Conservation (phyloP, 2,888 invertebrate species). For the Limnephilus auricula region DNA sequence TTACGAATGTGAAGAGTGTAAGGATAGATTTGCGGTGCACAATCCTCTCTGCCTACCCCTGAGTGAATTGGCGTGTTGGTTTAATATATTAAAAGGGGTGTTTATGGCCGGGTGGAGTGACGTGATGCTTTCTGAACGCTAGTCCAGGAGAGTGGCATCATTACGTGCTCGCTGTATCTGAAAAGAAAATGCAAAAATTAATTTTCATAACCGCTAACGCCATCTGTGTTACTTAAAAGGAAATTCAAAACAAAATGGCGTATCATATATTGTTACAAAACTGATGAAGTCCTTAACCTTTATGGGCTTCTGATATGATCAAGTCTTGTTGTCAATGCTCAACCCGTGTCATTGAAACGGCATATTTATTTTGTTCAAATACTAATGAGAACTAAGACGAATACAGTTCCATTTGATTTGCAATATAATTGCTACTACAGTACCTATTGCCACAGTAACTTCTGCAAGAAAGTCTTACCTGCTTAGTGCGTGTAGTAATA, state of each 20-base stretch:
- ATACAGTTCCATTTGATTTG: too few relatives aligned
- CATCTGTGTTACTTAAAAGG: too few relatives aligned
- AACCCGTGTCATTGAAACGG: too few relatives aligned
- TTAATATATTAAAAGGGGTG: neutral
- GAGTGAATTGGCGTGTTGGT: neutral
- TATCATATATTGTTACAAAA: neutral
- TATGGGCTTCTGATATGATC: too few relatives aligned
- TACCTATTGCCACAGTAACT: too few relatives aligned
- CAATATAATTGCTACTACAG: too few relatives aligned
- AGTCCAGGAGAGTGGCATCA: neutral
- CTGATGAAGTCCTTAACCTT: neutral
- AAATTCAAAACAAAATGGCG: neutral
- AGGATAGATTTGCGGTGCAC: neutral
- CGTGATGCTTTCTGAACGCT: neutral
- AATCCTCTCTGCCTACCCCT: neutral
- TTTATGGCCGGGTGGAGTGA: neutral
- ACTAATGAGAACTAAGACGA: too few relatives aligned
- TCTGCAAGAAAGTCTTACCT: neutral
- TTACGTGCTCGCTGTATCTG: neutral
- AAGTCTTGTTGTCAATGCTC: too few relatives aligned
- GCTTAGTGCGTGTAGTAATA: constrained; percentile 13
- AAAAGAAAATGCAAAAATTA: neutral
- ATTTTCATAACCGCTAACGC: too few relatives aligned
- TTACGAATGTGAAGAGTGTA: neutral
- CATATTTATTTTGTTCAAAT: too few relatives aligned